phyloP scores from a whole-genome alignment of 2,797 vertebrate genomes.

The Sebastes variabilis region DNA sequence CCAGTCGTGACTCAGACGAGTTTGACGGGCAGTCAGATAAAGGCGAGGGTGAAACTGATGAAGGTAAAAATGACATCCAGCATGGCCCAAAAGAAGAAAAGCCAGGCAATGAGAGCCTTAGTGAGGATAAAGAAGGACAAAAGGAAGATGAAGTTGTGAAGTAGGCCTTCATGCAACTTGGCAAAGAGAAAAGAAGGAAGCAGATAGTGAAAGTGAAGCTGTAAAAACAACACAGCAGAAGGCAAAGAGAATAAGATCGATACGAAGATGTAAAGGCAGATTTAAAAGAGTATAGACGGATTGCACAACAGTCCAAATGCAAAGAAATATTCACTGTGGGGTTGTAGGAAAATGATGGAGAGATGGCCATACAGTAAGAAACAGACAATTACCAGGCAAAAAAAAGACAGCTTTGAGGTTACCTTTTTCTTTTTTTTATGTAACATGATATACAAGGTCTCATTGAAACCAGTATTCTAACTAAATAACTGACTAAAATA shows the following conservation, averaged over 20 bases:
- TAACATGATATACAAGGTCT: accelerated
- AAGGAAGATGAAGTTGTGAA: background rate
- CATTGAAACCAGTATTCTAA: background rate
- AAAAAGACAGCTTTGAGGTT: background rate
- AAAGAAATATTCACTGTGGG: background rate
- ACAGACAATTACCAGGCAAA: background rate
- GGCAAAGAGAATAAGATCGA: background rate
- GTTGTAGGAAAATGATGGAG: background rate
- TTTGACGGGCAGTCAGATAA: background rate
- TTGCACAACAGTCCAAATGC: background rate
- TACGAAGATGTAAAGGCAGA: background rate
- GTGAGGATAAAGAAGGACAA: background rate
- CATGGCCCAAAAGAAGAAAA: background rate
- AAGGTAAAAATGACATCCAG: background rate
- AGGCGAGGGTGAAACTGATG: background rate
- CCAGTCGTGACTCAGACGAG: background rate
- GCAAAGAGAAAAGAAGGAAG: background rate
- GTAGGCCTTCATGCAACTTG: background rate
- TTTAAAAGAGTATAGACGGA: background rate
- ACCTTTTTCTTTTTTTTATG: background rate
- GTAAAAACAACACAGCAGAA: background rate
- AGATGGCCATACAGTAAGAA: background rate
- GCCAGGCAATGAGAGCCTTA: background rate
- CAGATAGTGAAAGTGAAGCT: background rate
- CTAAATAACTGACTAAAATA: background rate